Conservation (phyloP, 2,797 vertebrate genomes). For the Tenualosa thibaudeaui region DNA sequence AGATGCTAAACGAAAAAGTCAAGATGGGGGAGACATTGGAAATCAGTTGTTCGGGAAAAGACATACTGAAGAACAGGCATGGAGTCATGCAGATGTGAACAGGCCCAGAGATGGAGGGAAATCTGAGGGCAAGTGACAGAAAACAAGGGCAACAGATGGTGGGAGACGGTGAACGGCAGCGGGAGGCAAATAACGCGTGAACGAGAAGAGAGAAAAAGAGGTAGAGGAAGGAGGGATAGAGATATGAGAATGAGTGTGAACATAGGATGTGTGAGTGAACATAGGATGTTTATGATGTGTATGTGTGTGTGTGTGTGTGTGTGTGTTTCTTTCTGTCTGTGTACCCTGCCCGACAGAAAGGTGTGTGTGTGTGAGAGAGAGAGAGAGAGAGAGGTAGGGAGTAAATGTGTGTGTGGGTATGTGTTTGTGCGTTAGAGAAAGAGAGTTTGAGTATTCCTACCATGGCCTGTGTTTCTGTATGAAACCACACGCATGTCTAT, state of each 20-base stretch:
- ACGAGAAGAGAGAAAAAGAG: not conserved
- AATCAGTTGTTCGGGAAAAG: not conserved
- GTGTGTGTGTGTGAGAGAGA: too few species aligned
- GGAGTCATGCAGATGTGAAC: too few species aligned
- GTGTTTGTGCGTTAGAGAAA: not conserved
- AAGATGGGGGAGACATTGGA: not conserved
- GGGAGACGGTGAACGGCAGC: not conserved
- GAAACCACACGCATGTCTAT: not conserved
- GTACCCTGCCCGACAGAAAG: too few species aligned
- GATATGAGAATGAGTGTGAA: too few species aligned
- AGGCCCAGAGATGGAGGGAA: not conserved
- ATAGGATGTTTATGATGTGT: too few species aligned
- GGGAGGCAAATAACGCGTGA: not conserved
- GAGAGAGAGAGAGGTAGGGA: slow-evolving; percentile 13
- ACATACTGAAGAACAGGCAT: not conserved
- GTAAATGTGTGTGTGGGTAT: not conserved
- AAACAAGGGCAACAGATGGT: not conserved
- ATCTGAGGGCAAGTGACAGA: not conserved
- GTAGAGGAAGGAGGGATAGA: not conserved
- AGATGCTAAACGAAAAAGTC: not conserved
- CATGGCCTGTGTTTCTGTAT: not conserved
- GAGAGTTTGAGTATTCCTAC: too few species aligned
- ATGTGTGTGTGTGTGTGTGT: too few species aligned
- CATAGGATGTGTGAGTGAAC: too few species aligned
- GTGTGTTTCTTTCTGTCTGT: too few species aligned